Evolutionary conservation across 2,113 vertebrate genomes (phyloP).

Genomic region (Oxyura jamaicensis): DNA sequence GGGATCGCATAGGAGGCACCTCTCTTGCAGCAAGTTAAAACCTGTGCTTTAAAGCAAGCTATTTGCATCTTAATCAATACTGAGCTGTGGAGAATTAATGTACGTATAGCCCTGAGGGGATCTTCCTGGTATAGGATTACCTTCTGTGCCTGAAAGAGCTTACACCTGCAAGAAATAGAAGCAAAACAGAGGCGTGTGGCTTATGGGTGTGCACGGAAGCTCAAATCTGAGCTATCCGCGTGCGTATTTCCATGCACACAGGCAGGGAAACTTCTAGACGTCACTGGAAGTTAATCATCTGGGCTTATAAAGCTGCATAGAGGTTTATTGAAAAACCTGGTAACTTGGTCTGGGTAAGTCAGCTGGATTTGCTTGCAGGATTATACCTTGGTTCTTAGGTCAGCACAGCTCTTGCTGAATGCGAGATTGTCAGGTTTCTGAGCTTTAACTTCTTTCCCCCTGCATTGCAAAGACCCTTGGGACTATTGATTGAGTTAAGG

Average conservation of each 20-base stretch:
- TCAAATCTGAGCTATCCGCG: neutral
- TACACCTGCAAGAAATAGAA: neutral
- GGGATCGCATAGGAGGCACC: neutral
- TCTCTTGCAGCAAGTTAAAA: constrained; percentile 45
- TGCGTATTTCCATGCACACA: neutral
- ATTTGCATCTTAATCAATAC: constrained; percentile 22
- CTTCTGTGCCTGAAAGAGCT: neutral
- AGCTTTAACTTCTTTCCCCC: neutral
- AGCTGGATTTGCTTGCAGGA: neutral
- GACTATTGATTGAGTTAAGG: neutral
- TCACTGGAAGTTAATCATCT: neutral
- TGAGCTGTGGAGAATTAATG: neutral
- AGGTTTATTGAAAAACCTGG: neutral
- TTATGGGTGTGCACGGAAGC: neutral
- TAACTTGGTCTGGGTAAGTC: neutral
- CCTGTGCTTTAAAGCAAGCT: neutral
- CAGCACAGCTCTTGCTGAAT: neutral
- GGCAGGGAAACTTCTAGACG: neutral
- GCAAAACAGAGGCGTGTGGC: neutral
- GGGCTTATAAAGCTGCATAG: neutral
- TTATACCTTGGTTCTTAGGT: neutral
- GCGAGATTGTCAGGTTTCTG: neutral
- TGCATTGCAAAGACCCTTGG: neutral
- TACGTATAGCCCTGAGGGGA: neutral
- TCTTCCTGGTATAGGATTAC: neutral